Conservation (phyloP, 1,140 invertebrate genomes). For the Drosophila pectinifera region DNA sequence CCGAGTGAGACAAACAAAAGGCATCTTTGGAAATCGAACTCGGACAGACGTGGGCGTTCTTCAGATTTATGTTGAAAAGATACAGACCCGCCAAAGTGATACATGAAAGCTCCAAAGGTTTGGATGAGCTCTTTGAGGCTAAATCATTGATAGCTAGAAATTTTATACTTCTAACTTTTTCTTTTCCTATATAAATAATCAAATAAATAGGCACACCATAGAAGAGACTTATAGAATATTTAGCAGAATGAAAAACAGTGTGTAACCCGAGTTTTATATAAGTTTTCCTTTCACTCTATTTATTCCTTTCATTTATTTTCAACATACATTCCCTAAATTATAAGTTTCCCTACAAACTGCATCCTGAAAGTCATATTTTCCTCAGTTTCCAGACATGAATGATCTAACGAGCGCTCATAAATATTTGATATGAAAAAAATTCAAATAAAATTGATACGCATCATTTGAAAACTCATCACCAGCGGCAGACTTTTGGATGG, state of each 20-base stretch:
- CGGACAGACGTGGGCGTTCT: conserved; percentile 69
- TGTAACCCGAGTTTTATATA: no score
- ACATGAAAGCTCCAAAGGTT: conserved; percentile 11
- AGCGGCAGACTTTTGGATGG: conserved; percentile 24
- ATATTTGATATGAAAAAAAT: conserved; percentile 76
- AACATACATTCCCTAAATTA: background rate
- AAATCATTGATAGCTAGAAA: conserved; percentile 54
- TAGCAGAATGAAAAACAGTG: no score
- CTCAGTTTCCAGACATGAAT: conserved; percentile 34
- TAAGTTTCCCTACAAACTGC: background rate
- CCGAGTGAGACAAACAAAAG: conserved; percentile 43
- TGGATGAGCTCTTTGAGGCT: background rate
- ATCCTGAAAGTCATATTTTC: conserved; percentile 3
- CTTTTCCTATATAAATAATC: no score
- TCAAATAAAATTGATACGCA: conserved; percentile 78
- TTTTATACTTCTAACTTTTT: background rate
- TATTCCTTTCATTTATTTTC: background rate
- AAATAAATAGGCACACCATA: no score
- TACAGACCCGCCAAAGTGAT: conserved; percentile 25
- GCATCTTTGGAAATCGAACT: conserved; percentile 25
- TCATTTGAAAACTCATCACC: conserved; percentile 82
- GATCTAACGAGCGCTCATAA: conserved; percentile 78
- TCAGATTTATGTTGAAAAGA: conserved; percentile 72
- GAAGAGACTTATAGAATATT: no score
- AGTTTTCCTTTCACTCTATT: background rate